Evolutionary conservation across 1,140 invertebrate species (phyloP), one percentile per base, ranked within the genome.

Genomic region (Drosophila ogumai): DNA sequence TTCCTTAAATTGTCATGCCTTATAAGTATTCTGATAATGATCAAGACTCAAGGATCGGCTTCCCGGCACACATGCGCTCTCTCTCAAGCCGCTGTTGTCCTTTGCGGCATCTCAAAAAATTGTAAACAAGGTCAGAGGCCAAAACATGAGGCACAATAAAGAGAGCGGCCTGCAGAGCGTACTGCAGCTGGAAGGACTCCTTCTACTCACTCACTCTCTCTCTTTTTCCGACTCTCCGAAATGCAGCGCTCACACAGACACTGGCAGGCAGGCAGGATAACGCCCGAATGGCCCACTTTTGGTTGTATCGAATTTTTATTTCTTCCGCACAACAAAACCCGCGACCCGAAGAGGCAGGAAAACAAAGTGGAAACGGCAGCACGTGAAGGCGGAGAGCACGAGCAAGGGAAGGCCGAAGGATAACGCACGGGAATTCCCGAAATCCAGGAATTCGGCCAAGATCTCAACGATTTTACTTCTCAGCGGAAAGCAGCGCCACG

Each of bases 401-500:
- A 58, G 36, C 36, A 52, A 50, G 54, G 74, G 58, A 12, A 43
- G 22, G 25, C 17, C 61, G 40, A 56, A 46, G 52, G 19, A 57
- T 47, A 56, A 81, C 74, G 68, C 74, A 81, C 64, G 38, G 38
- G 52, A 57, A 52, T 49, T 34, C 40, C 58, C 52, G 43, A 64
- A 47, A 60, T 40, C 61, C 49, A 56, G 40, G 52, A 67, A 61
- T 46, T 68, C 67, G 43, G 43, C 38, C 75, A 44, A 77, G 79
- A 81, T 74, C 57, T 57, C 50, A 64, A 75, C 60, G 65, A 68
- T 79, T 73, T 79, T 47, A 68, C 46, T 68, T 79, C 67, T 56
- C 55, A 75, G 69, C 74, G 64, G 46, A 88, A 84, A 75, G 64
- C 85, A 85, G 75, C 81, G 85, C 79, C 85, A 85, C 85, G 85